Evolutionary conservation across 2,113 vertebrate genomes (phyloP).

Genomic region (Asarcornis scutulata): DNA sequence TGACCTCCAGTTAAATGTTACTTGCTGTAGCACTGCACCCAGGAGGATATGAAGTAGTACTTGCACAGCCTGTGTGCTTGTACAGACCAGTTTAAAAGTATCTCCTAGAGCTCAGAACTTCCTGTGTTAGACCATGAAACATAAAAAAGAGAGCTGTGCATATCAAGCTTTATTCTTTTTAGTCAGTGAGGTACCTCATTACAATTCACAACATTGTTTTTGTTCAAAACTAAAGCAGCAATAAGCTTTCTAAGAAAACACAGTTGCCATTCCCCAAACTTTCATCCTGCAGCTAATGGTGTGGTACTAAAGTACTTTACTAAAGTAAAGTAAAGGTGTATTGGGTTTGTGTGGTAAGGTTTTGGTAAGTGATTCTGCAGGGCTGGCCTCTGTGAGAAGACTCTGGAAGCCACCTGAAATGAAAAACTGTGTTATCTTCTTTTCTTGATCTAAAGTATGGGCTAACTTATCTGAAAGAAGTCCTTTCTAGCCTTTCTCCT

Average conservation of each 20-base stretch:
- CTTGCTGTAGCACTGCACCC: not conserved
- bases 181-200: not conserved
- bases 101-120: not conserved
- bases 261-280: accelerated
- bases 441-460: not conserved
- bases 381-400: not conserved
- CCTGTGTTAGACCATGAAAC: not conserved
- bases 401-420: not conserved
- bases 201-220: not conserved
- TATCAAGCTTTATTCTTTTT: not conserved
- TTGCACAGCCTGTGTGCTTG: accelerated
- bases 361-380: not conserved
- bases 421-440: not conserved
- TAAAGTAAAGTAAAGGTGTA: not conserved
- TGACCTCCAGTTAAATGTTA: not conserved
- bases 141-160: not conserved
- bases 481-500: not conserved
- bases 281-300: not conserved
- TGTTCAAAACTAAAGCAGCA: not conserved
- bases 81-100: not conserved
- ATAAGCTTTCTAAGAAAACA: not conserved
- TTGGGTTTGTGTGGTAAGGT: not conserved
- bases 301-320: not conserved
- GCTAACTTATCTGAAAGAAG: not conserved
- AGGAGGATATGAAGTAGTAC: not conserved